Conservation (phyloP, 1,140 invertebrate genomes). For the Hetaerina americana region DNA sequence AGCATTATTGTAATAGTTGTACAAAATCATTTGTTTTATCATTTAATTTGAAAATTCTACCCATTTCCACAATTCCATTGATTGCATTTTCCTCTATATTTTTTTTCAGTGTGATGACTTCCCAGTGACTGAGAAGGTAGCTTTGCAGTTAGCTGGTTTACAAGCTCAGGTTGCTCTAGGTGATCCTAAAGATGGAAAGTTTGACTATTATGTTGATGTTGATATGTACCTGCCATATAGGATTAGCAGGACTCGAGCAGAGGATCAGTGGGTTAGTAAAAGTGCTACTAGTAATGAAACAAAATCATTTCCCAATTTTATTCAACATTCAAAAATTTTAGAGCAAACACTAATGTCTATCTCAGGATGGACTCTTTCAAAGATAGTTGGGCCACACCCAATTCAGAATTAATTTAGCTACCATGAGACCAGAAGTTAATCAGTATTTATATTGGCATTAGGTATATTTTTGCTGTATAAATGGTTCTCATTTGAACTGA, state of each 20-base stretch:
- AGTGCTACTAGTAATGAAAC: not conserved
- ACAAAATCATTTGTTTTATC: not conserved
- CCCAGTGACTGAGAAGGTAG: conserved; percentile 87
- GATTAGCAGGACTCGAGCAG: conserved; percentile 54
- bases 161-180: conserved; percentile 88
- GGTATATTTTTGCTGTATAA: no score
- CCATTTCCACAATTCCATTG: no score
- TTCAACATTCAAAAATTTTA: no score
- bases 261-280: conserved; percentile 56
- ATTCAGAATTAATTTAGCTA: no score
- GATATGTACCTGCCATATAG: conserved; percentile 66
- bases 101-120: conserved; percentile 75
- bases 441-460: no score
- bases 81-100: no score
- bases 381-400: no score
- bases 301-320: not conserved
- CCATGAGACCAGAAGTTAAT: no score
- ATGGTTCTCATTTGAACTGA: no score
- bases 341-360: no score
- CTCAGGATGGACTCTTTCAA: no score
- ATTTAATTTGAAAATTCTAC: no score
- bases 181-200: conserved; percentile 57
- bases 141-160: conserved; percentile 80
- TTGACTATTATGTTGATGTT: conserved; percentile 67
- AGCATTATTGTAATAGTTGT: not conserved